A percentile compares a stretch with the other conserved stretches of the same genome.
Evolutionary conservation across 2,888 invertebrate genomes (phyloP).

Genomic region (Melipona beecheii): DNA sequence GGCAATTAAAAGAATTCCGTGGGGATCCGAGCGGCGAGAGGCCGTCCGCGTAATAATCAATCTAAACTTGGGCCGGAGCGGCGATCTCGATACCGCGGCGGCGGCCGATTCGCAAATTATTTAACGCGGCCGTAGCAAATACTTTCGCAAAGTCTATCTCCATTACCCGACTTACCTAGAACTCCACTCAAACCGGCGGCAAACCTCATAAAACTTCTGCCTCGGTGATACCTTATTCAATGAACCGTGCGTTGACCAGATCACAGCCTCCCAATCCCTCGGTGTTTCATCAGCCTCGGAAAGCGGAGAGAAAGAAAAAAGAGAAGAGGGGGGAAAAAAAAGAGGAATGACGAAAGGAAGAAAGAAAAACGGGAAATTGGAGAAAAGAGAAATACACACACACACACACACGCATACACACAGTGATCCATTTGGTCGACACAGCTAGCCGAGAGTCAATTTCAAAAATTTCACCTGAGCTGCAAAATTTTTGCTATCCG

Average conservation of each 20-base stretch:
- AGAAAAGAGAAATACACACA: no score
- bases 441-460: no score
- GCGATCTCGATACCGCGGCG: background rate
- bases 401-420: no score
- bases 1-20: constrained; percentile 1
- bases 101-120: constrained; percentile 44
- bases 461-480: no score
- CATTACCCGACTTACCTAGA: constrained; percentile 46
- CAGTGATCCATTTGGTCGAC: no score
- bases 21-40: background rate
- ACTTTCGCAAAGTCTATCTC: constrained; percentile 56
- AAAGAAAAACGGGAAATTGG: background rate
- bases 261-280: constrained; percentile 24
- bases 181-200: constrained; percentile 26
- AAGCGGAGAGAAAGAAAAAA: background rate
- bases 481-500: no score
- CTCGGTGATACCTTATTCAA: constrained; percentile 58
- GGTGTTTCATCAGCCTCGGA: background rate
- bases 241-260: constrained; percentile 49
- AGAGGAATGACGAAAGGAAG: no score
- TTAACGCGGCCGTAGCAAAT: constrained; percentile 46
- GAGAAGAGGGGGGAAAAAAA: background rate
- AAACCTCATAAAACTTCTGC: constrained; percentile 58
- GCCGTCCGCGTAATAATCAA: constrained; percentile 33
- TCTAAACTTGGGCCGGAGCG: constrained; percentile 26